phyloP scores from a whole-genome alignment of 2,113 vertebrate genomes.

The Amphiprion percula region DNA sequence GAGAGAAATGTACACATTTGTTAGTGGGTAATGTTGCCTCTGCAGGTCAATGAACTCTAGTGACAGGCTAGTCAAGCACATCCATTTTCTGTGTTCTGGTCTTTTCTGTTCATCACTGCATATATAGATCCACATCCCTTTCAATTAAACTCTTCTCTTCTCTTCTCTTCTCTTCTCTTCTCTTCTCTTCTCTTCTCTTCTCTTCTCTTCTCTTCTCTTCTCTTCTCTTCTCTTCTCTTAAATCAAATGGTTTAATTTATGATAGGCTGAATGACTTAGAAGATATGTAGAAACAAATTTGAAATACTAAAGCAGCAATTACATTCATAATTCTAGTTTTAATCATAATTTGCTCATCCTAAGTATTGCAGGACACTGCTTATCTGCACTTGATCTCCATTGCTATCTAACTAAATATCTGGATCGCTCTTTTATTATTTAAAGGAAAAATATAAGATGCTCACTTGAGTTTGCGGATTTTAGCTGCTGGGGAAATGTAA shows the following conservation, averaged over 20 bases:
- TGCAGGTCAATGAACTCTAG: constrained; percentile 68
- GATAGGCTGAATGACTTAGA: neutral
- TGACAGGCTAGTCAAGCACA: constrained; percentile 40
- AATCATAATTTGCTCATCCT: neutral
- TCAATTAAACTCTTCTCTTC: constrained; percentile 6
- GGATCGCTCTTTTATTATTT: neutral
- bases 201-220: neutral
- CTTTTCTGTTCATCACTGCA: constrained; percentile 54
- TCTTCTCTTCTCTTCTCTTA: no score
- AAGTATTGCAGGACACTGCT: neutral
- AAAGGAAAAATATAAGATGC: neutral
- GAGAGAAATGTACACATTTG: constrained; percentile 60
- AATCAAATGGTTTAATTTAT: no score
- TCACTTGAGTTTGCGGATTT: neutral
- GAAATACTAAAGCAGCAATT: no score
- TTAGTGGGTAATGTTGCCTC: constrained; percentile 42
- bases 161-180: neutral
- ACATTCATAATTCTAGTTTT: neutral
- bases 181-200: neutral
- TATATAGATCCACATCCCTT: neutral
- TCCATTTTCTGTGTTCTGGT: constrained; percentile 54
- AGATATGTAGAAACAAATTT: no score
- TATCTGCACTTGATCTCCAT: neutral
- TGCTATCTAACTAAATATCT: neutral
- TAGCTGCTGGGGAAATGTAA: neutral